Evolutionary conservation across 1,140 invertebrate species (phyloP), one percentile per base, ranked within the genome.

Genomic region (Cotesia glomerata): DNA sequence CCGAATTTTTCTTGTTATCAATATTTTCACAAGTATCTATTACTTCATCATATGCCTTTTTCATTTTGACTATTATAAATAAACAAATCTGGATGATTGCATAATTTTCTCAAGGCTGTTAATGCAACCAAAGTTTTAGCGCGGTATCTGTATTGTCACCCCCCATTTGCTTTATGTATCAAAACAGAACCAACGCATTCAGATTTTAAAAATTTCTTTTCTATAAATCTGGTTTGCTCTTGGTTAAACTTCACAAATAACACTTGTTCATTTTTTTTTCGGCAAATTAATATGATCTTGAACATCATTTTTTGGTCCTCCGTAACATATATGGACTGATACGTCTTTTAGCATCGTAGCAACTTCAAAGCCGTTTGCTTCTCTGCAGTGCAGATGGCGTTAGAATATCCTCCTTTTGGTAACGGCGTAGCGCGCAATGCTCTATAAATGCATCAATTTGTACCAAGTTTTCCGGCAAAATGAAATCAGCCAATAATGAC

Each of bases 401-500:
- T 98, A 0, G 93, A 90, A 88, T 98, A 99, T 45, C 97, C 96
- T 45, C 97, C 97, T 79, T 96, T 94, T 7, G 95, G 95, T 77
- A 99, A 99, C 0, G 97, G 97, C 45, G 91, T 90, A 11, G 94
- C 93, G n/a, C n/a, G 88, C 98, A 98, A 84, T 97, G 92, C 76
- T 96, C 93, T 85, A 95, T 91, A 86, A 99, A 99, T 71, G 92
- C 93, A 76, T 91, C 91, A 62, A 98, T 85, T n/a, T n/a, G 94
- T 95, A 4, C 97, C 97, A 58, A 98, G 88, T 85, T 98, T 95
- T 0, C 97, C 95, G 98, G 97, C 84, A 95, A 93, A 77, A 99
- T 93, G 85, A 99, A 99, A 87, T 99, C 97, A 89, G n/a, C n/a
- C n/a, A 99, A 97, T 9, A 99, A 84, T 26, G 97, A 98, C 97